Conservation (phyloP, 1,140 invertebrate species). For the Druon quercuslanigerum region DNA sequence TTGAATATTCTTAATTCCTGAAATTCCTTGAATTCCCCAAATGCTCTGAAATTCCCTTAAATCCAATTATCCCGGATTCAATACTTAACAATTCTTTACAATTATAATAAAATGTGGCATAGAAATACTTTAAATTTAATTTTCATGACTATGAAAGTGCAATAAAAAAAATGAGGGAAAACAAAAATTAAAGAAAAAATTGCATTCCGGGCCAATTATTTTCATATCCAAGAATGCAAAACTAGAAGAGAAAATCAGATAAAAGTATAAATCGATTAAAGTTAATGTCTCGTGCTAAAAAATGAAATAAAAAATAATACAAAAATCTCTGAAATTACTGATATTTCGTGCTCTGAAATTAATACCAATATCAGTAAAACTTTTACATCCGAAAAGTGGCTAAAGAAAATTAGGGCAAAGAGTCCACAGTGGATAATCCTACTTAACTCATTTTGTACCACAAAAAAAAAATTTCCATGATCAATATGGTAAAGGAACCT, state of each 20-base stretch:
- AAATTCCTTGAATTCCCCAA: too few species aligned
- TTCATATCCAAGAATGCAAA: constrained; percentile 23
- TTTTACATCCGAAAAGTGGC: not conserved
- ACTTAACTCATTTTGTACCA: too few species aligned
- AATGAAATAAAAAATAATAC: not conserved
- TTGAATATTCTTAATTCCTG: too few species aligned
- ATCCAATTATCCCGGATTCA: too few species aligned
- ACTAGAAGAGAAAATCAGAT: not conserved
- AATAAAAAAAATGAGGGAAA: not conserved
- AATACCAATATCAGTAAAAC: constrained; percentile 18
- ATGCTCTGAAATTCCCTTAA: too few species aligned
- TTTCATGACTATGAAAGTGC: not conserved
- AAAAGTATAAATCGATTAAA: too few species aligned
- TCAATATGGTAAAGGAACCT: too few species aligned
- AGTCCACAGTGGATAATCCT: not conserved
- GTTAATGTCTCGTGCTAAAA: not conserved
- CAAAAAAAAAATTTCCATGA: too few species aligned
- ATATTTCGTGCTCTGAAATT: constrained; percentile 9
- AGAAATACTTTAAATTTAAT: too few species aligned
- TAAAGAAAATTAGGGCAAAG: not conserved
- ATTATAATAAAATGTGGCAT: too few species aligned
- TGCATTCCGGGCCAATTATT: constrained; percentile 1
- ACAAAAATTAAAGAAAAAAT: not conserved
- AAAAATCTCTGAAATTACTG: not conserved
- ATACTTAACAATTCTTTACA: too few species aligned